Conservation (phyloP, 2,797 vertebrate species). For the Chelidonichthys spinosus region DNA sequence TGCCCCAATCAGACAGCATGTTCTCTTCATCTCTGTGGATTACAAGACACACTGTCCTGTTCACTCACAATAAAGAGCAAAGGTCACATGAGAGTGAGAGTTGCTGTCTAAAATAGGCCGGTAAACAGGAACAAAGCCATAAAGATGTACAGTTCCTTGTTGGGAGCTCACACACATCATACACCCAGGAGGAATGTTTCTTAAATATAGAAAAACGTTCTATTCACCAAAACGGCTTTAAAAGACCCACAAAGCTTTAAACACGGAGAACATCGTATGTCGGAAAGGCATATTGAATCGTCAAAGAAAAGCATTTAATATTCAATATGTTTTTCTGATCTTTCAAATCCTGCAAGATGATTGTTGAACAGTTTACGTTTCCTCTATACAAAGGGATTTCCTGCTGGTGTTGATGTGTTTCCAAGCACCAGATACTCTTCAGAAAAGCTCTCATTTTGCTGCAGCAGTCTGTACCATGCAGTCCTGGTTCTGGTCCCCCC, state of each 20-base stretch:
- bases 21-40: conserved; percentile 9
- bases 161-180: background rate
- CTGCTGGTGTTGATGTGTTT: background rate
- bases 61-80: conserved; percentile 19
- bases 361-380: background rate
- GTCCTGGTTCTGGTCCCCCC: background rate
- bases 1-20: background rate
- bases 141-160: conserved; percentile 4
- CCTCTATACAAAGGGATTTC: no score
- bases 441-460: background rate
- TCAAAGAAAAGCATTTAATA: background rate
- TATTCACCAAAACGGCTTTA: background rate
- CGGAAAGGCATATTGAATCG: background rate
- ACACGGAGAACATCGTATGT: no score
- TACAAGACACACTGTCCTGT: conserved; percentile 2
- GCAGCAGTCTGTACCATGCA: background rate
- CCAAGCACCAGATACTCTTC: background rate
- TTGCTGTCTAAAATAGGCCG: conserved; percentile 6
- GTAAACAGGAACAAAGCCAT: conserved; percentile 17
- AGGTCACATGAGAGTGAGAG: conserved; percentile 19
- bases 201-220: background rate
- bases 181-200: background rate
- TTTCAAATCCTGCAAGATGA: background rate
- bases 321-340: background rate
- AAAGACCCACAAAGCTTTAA: background rate